Evolutionary conservation across 2,113 vertebrate genomes (phyloP).

Genomic region (Tychaedon coryphoeus): DNA sequence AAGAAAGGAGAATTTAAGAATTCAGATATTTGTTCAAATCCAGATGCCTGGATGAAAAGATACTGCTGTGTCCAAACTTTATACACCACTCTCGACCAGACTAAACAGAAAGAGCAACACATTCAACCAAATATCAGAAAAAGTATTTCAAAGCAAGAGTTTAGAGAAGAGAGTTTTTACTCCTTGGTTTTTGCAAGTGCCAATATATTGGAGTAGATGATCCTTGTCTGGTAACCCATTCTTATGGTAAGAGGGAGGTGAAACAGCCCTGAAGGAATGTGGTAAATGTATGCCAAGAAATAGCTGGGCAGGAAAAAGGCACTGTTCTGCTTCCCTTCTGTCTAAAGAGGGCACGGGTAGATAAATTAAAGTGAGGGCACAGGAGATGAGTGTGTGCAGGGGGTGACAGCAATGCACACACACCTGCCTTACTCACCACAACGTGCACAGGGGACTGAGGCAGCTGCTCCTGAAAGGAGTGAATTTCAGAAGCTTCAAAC

Average conservation of each 20-base stretch:
- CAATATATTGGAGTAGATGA: not conserved
- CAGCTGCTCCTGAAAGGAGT: not conserved
- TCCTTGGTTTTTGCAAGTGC: not conserved
- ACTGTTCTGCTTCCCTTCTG: not conserved
- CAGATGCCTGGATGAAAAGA: not conserved
- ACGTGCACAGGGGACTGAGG: not conserved
- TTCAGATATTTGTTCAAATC: not conserved
- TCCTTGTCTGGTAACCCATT: not conserved
- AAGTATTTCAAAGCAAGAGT: not conserved
- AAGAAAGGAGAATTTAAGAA: not conserved
- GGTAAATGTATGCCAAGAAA: not conserved
- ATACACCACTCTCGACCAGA: not conserved
- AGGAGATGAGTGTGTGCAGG: not conserved
- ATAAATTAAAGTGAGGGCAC: not conserved
- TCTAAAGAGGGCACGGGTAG: not conserved
- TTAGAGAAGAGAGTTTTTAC: not conserved
- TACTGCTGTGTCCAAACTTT: not conserved
- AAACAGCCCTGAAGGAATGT: not conserved
- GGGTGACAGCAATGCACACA: not conserved
- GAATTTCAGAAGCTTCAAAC: not conserved
- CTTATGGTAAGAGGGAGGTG: not conserved
- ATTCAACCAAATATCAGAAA: not conserved
- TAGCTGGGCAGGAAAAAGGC: not conserved
- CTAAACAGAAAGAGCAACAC: not conserved
- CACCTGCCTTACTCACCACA: not conserved